Evolutionary conservation across 2,888 invertebrate species (phyloP), one percentile per base, ranked within the genome.

Genomic region (Eledone cirrhosa): DNA sequence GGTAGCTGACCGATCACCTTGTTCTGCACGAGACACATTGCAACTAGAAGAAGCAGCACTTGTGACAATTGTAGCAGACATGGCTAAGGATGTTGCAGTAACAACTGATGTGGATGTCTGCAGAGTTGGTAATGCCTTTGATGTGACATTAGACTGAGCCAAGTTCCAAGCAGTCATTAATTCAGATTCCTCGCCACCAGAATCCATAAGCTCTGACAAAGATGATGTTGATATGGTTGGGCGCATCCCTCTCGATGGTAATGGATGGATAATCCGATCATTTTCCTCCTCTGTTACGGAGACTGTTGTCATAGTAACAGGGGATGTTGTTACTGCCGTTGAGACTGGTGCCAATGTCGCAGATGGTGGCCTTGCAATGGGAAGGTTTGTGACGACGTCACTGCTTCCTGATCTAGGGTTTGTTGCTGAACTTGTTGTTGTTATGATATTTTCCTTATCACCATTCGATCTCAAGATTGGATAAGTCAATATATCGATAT

Each of bases 181-280:
- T 72, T 72, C 72, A 48, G 76, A 29, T 24, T 76, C 76, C 27
- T 47, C 47, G 48, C 48, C 48, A 47, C 48, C 76, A 29, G 76
- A 48, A 48, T 76, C 76, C 19, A 76, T 13, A 48, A 76, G 48
- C 29, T 47, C 47, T 3, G 76, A 76, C 47, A 76, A 29, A 22
- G 76, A 76, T 48, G 76, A 76, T 24, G 76, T 76, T 24, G 76
- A 76, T 76, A 76, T 76, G n/a, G 76, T 76, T 27, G 76, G 48
- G 47, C 76, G 76, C 48, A 76, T 76, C 29, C 76, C 48, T 24
- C 48, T 22, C 47, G 48, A 41, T 1, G 76, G 76, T 48, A 48
- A 48, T n/a, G 72, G 72, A 33, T 72, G 41, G 31, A 72, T 31
- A 16, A 76, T 48, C 29, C 76, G 29, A 48, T 48, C 76, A 11